Conservation (phyloP, 2,888 invertebrate species). For the Callosobruchus maculatus region DNA sequence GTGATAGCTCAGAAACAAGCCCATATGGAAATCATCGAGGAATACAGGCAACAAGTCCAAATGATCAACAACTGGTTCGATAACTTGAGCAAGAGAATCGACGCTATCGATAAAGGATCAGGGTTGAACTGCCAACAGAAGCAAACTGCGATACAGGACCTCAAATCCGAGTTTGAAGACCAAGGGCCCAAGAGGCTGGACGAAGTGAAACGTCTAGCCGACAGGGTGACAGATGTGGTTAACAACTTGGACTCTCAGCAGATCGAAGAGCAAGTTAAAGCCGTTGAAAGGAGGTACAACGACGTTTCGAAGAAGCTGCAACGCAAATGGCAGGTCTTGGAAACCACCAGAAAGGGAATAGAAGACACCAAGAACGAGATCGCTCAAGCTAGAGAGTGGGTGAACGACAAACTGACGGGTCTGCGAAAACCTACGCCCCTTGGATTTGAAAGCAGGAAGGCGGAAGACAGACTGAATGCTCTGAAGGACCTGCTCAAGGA, state of each 20-base stretch:
- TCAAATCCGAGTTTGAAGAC: conserved; percentile 70
- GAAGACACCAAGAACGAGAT: conserved; percentile 80
- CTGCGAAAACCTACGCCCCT: conserved; percentile 65
- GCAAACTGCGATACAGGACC: conserved; percentile 67
- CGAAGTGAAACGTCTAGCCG: conserved; percentile 66
- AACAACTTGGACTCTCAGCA: conserved; percentile 88
- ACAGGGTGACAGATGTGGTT: conserved; percentile 72
- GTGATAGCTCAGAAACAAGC: conserved; percentile 73
- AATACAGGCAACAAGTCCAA: conserved; percentile 71
- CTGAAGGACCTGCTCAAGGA: conserved; percentile 76
- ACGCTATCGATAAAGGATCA: conserved; percentile 79
- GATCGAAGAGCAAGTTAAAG: conserved; percentile 83
- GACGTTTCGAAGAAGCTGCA: conserved; percentile 82
- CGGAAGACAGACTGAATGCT: conserved; percentile 69
- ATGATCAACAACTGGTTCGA: conserved; percentile 82
- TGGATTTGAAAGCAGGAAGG: conserved; percentile 73
- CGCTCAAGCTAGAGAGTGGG: conserved; percentile 74
- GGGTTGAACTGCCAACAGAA: conserved; percentile 80
- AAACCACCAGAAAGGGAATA: conserved; percentile 79
- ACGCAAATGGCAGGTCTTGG: conserved; percentile 78
- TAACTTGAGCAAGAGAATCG: conserved; percentile 72
- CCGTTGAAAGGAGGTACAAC: conserved; percentile 77
- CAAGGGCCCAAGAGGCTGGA: conserved; percentile 70
- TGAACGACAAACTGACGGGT: conserved; percentile 67
- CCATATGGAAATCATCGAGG: conserved; percentile 73